Base-by-base conservation (phyloP, 2,888 invertebrate species). In the Malachius bipustulatus region DNA sequence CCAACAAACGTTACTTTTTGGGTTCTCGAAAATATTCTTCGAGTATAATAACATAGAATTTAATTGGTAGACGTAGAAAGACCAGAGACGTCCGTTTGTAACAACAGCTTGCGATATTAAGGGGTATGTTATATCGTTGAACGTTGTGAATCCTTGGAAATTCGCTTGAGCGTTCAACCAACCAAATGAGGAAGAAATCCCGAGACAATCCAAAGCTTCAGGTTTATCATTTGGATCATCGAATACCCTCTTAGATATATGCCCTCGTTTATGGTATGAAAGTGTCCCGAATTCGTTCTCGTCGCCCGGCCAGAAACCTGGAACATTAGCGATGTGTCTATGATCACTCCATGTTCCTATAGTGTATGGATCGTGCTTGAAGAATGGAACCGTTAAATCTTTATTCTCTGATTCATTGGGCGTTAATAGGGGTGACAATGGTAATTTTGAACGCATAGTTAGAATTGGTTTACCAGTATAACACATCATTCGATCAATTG, bases 71-170 rank as follows among this genome's bases (percentile, higher is more conserved):
- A 78, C 72, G 54, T 81, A 85, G 45, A 96, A 82, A 1, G 83
- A 82, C 77, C 87, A 91, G 3, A 71, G 56, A 45, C 82, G 74
- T 0, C 97, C 96, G 63, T 97, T 82, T 1, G 91, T 88, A 26
- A 94, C 69, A 9, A 91, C 66, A 10, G 83, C 79, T 70, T 97
- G 96, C 3, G 87, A 82, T 1, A 80, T 75, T 36, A 96, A 60
- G 0, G 98, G 97, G 58, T 93, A 91, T 0, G 87, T 89, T 11
- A 94, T 50, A 46, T 97, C 96, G 48, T 85, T 83, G 56, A 73
- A 88, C 10, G 87, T 83, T 19, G 83, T 87, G 60, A 96, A 97
- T 13, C 97, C 89, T 60, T 82, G 77, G 57, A 80, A 79, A 56
- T 74, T 77, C 2, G 90, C 87, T 62, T 84, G 82, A 0, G 78